Conservation (phyloP, 2,113 vertebrate genomes). For the Myodes glareolus region DNA sequence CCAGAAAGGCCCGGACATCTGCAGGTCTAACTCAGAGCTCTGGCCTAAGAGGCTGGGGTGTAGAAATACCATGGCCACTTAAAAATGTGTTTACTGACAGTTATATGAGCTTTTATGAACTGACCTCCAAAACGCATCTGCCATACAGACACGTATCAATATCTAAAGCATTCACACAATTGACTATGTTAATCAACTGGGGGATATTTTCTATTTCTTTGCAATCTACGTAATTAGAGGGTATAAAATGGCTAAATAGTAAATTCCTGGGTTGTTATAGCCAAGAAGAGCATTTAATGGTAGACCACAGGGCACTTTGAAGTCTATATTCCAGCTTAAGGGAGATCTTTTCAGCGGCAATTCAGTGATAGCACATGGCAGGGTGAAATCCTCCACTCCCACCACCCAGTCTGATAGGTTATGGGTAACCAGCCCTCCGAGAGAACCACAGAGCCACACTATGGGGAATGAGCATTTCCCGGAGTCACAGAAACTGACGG, state of each 20-base stretch:
- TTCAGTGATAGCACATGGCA: not conserved
- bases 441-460: not conserved
- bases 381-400: not conserved
- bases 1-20: not conserved
- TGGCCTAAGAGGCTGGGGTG: not conserved
- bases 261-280: not conserved
- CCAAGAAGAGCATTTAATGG: not conserved
- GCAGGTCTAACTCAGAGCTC: not conserved
- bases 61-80: not conserved
- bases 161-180: not conserved
- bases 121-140: not conserved
- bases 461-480: not conserved
- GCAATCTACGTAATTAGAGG: not conserved
- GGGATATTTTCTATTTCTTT: slow-evolving; percentile 18
- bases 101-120: not conserved
- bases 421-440: not conserved
- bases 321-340: not conserved
- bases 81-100: not conserved
- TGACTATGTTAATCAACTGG: not conserved
- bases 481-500: not conserved
- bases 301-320: not conserved
- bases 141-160: not conserved
- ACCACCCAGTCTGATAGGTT: not conserved
- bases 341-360: not conserved
- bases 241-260: not conserved